A percentile compares a stretch with the other conserved stretches of the same genome.
These are phyloP conservation scores for Deilephila porcellus DNA, from an alignment of 2,888 invertebrate genomes.

Conservation along the genomic window DNA sequence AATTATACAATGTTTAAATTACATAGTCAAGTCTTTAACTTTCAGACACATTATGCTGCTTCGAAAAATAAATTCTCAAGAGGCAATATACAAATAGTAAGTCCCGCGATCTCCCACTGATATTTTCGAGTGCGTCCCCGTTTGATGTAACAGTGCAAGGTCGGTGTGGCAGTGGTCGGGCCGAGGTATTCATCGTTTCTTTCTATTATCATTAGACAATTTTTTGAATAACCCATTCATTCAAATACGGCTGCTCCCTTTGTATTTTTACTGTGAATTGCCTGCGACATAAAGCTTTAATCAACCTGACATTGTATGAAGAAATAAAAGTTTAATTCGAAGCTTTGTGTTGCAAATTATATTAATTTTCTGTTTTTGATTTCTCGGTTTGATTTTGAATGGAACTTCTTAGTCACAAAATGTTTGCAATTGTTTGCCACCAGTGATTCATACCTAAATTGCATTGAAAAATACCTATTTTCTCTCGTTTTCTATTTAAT, in stretches of 20 bases:
- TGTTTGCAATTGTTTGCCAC: no score
- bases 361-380: not conserved
- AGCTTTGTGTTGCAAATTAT: not conserved
- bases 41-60: no score
- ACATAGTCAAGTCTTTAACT: no score
- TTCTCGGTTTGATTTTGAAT: not conserved
- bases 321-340: not conserved
- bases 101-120: not conserved
- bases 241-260: conserved; percentile 28
- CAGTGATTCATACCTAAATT: no score
- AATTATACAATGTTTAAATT: no score
- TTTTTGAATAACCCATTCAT: conserved; percentile 35
- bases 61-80: no score
- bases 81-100: not conserved
- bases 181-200: conserved; percentile 47
- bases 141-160: conserved; percentile 44
- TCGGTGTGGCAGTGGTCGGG: conserved; percentile 40
- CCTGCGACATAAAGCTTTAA: not conserved
- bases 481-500: not conserved
- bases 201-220: conserved; percentile 46
- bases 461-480: no score
- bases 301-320: not conserved
- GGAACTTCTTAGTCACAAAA: no score
- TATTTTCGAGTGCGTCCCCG: conserved; percentile 12
- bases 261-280: not conserved